A percentile compares a stretch with the other conserved stretches of the same genome.
Evolutionary conservation across 2,113 vertebrate species (phyloP).

Genomic region (Bubo blakistoni): DNA sequence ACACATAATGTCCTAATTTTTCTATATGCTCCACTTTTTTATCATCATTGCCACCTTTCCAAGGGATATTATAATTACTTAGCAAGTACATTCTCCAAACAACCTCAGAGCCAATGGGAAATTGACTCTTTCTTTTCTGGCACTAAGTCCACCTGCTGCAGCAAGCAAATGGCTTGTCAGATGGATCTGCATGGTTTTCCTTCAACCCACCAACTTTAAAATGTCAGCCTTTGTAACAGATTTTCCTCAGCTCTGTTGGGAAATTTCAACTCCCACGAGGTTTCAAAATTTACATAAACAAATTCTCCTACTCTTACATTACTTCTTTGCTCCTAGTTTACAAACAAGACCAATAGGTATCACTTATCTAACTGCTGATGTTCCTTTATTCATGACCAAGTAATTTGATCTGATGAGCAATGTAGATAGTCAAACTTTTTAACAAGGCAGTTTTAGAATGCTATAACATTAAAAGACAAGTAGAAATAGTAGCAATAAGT

Average conservation of each 20-base stretch:
- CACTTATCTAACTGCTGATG: not conserved
- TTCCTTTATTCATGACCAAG: not conserved
- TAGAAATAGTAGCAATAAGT: not conserved
- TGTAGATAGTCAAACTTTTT: not conserved
- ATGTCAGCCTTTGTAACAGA: constrained; percentile 45
- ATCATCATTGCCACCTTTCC: not conserved
- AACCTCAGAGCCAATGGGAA: not conserved
- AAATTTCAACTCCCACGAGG: constrained; percentile 32
- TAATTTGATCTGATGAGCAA: not conserved
- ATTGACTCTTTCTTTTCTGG: constrained; percentile 8
- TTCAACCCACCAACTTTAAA: constrained; percentile 16
- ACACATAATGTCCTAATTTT: not conserved
- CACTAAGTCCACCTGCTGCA: not conserved
- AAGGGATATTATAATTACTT: not conserved
- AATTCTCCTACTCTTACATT: constrained; percentile 14
- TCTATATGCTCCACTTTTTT: not conserved
- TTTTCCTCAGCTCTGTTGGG: constrained; percentile 38
- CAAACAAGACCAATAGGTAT: not conserved
- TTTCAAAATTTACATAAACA: constrained; percentile 45
- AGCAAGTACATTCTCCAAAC: not conserved
- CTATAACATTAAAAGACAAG: not conserved
- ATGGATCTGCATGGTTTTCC: constrained; percentile 18
- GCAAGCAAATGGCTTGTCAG: not conserved
- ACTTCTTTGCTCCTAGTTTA: not conserved
- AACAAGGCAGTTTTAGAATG: not conserved